Evolutionary conservation across 2,113 vertebrate genomes (phyloP), one percentile per base, ranked within the genome.

Genomic region (Piprites chloris): DNA sequence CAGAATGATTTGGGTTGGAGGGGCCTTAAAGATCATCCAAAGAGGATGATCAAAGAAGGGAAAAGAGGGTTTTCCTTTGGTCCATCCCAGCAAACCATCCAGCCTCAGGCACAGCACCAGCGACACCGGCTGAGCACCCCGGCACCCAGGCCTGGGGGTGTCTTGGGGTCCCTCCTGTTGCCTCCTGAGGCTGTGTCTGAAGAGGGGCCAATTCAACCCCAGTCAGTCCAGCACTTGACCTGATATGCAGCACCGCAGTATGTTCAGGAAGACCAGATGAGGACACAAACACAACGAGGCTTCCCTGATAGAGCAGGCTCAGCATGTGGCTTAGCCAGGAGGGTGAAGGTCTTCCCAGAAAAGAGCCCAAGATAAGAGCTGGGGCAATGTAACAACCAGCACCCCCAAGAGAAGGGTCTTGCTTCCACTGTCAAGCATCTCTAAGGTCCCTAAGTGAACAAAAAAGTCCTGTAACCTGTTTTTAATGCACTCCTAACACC

Each of bases 91-190:
- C 52, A n/a, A 47, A 37, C 26, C 1, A 2, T 8, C 19, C 22
- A 16, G 23, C 33, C 30, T 5, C 5, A 17, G 32, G 49, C 46
- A 20, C 17, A 12, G 61, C 8, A 1, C 12, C 2, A 6, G 77
- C 30, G 75, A 28, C 14, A 13, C n/a, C 7, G 0, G 35, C 28
- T 3, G 16, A 56, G 41, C 52, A 27, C 32, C 55, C 55, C 3
- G 1, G 37, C n/a, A 39, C 15, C 69, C 18, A 4, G 6, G 14
- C 0, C 8, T 3, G 59, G 18, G 11, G 21, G 52, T 1, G 5
- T 19, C 47, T 19, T 3, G 11, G 5, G 71, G 59, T 52, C 32
- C 68, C 55, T 58, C 22, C 65, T 37, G 50, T 5, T 15, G 24
- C 58, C 42, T 41, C 50, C 62, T 3, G 1, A 9, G 80, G 1